Conservation (phyloP, 2,888 invertebrate genomes). For the Campopleginae sp. region DNA sequence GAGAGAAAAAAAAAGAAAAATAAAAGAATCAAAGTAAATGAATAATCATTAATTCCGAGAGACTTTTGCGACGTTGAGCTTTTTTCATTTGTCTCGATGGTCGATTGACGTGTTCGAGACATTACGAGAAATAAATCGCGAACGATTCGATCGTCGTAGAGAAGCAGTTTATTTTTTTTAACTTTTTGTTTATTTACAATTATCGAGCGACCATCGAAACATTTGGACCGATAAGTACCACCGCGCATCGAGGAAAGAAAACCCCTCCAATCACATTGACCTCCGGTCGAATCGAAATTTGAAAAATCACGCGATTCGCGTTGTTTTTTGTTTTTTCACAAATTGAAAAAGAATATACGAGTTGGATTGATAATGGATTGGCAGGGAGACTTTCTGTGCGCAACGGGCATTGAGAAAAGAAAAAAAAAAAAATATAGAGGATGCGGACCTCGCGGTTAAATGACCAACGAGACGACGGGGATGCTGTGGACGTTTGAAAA, state of each 20-base stretch:
- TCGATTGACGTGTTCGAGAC: neutral
- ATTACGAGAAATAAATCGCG: neutral
- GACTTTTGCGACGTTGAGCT: conserved; percentile 38
- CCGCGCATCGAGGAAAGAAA: conserved; percentile 61
- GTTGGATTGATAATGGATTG: conserved; percentile 53
- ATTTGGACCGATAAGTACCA: conserved; percentile 51
- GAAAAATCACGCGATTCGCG: neutral
- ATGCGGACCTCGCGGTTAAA: conserved; percentile 57
- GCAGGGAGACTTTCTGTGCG: conserved; percentile 62
- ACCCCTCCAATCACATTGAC: conserved; percentile 46
- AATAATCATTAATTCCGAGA: conserved; percentile 57
- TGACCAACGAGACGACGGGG: conserved; percentile 64
- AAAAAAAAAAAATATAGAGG: conserved; percentile 49
- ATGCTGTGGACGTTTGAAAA: conserved; percentile 61
- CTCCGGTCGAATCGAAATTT: conserved; percentile 21
- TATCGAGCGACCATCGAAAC: conserved; percentile 47
- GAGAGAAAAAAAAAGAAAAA: conserved; percentile 32
- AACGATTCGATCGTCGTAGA: neutral
- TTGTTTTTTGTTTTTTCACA: neutral
- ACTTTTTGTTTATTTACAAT: conserved; percentile 18
- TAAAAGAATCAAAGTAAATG: conserved; percentile 12
- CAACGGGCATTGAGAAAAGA: conserved; percentile 55
- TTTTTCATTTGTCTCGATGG: conserved; percentile 34
- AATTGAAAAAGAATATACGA: conserved; percentile 20
- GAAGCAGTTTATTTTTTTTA: neutral